Evolutionary conservation across 2,113 vertebrate species (phyloP), one percentile per base, ranked within the genome.

Genomic region (Phyllopteryx taeniolatus): DNA sequence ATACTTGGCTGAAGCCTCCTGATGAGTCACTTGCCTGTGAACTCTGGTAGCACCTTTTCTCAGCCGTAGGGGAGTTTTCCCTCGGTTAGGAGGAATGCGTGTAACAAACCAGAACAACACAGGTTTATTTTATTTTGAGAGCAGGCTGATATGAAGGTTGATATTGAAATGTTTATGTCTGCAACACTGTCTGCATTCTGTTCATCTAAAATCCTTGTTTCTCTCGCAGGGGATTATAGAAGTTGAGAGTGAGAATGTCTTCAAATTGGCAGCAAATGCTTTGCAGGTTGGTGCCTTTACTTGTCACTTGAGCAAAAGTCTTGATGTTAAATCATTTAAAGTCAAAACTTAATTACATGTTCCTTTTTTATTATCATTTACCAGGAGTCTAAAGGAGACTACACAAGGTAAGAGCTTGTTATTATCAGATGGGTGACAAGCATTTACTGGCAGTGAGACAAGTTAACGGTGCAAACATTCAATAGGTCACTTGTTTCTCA

Each of bases 301-400:
- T 61, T 46, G 19, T 17, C 17, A 53, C 15, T 17, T 44, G 56
- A 42, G n/a, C 60, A 54, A 78, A 69, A 54, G n/a, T 33, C 22
- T 39, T 1, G 11, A 42, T 72, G 35, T 67, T 1, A 76, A 70
- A 71, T 42, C 10, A 33, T 39, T 31, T 69, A 39, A 69, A 31
- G 56, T 31, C 0, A 74, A 64, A 66, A 43, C 74, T 64, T 86
- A 73, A 85, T 71, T 10, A 71, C 0, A 53, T 74, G 13, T 35
- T 60, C 14, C 14, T 60, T 17, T 70, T 0, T 43, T 71, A 63
- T 67, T 51, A 79, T 12, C 67, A 53, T 42, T 80, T 62, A 54
- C 64, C 85, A 99, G 98, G 98, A 99, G 79, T 96, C 96, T 77
- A 99, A 98, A 76, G 98, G 97, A 80, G 98, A 99, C 91, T 98